Evolutionary conservation across 1,140 invertebrate genomes (phyloP), one percentile per base, ranked within the genome.

Genomic region (Euwallacea similis): DNA sequence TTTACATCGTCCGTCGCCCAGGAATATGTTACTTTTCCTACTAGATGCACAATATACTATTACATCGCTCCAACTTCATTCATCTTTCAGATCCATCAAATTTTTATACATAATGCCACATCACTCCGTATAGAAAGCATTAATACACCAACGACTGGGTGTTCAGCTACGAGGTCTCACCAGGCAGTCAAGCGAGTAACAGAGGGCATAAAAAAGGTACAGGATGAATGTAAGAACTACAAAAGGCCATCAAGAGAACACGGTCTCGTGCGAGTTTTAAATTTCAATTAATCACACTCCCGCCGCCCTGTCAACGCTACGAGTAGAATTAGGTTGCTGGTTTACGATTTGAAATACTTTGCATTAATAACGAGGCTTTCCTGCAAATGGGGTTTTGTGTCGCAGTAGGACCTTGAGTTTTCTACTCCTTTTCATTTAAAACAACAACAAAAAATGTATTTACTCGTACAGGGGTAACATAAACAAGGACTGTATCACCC

Each of bases 241-340:
- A 66, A 73, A 73, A 73, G 61, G 60, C 71, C 71, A 73, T 73
- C 66, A 73, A 64, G 59, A 64, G 66, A 64, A 73, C 71, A 73
- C 71, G 71, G 61, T 62, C 64, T 65, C 42, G 71, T 60, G 71
- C 66, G 58, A 60, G 60, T 66, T 73, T 73, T 73, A 73, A 73
- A 73, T 73, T 73, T 73, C 71, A 69, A 73, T 73, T 73, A 73
- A 73, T 73, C 71, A 73, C 59, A 46, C 60, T 43, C 60, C 60
- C 60, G 53, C 44, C 64, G 64, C 41, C 15, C 41, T 56, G 64
- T 66, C 64, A 56, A 66, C 64, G 64, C 50, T 44, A 33, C 42
- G 41, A 53, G 15, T 42, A 13, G 60, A 62, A 62, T 62, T 62
- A 62, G 43, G 60, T 62, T 62, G 60, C 60, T 62, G 42, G 10